Evolutionary conservation across 2,797 vertebrate species (phyloP).

Genomic region (Enteromius paludinosus): DNA sequence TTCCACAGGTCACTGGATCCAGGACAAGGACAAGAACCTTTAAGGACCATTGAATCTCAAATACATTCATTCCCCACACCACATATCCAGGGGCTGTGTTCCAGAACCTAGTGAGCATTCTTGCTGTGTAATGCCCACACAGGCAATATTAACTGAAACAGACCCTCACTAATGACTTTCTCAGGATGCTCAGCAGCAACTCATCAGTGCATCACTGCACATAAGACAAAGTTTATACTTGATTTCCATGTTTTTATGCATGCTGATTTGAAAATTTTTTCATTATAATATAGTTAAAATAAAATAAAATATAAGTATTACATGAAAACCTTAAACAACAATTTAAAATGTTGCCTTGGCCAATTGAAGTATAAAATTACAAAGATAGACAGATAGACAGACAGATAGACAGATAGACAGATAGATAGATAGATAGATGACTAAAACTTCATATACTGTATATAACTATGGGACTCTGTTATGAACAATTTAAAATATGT

Average conservation of each 20-base stretch:
- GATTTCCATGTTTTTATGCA: background rate
- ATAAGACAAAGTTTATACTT: background rate
- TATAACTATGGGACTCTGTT: no score
- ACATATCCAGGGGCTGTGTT: constrained; percentile 6
- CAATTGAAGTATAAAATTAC: background rate
- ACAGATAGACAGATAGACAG: no score
- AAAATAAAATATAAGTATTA: background rate
- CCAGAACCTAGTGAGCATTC: background rate
- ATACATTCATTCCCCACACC: background rate
- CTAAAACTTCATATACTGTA: no score
- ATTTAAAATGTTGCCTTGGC: no score
- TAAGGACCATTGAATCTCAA: constrained; percentile 22
- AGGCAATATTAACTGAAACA: constrained; percentile 1
- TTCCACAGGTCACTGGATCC: constrained; percentile 16
- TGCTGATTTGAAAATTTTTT: background rate
- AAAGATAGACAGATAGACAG: background rate
- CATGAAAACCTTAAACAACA: background rate
- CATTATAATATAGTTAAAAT: background rate
- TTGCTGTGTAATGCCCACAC: background rate
- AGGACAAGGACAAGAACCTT: constrained; percentile 22
- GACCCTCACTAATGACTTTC: background rate
- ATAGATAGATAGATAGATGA: no score
- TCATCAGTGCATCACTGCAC: background rate
- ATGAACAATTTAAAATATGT: background rate
- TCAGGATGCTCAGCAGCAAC: background rate